Evolutionary conservation across 2,797 vertebrate genomes (phyloP), one percentile per base, ranked within the genome.

Genomic region (Chanos chanos): DNA sequence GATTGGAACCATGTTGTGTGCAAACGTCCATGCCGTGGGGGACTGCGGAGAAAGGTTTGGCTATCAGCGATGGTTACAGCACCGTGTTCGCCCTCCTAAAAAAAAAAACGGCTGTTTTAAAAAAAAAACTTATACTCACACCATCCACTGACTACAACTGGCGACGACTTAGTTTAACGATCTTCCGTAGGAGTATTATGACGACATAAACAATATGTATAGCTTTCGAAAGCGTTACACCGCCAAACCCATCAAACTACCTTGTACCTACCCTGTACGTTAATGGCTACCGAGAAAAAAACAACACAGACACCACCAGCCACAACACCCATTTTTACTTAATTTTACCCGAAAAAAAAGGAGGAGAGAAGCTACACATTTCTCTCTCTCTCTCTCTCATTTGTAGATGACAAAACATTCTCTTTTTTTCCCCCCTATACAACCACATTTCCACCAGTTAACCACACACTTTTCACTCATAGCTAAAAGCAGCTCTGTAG

Each of bases 401-500:
- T 57, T 54, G 50, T 60, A 47, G 21, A 33, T 49, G 31, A 56
- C 33, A 40, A 68, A 66, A 58, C 64, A 64, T 65, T 58, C 36
- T 31, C 41, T 37, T 33, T 55, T 60, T 27, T 64, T 60, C 64
- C 40, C 67, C 66, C 28, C 70, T 34, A 31, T 61, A 47, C 30
- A 49, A 71, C 31, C 68, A 65, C 57, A 62, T 64, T 41, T 70
- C 62, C 56, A 72, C 48, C 62, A 66, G 55, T 41, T 22, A 41
- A 70, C 55, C 70, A 69, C 53, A 77, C 56, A 66, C 84, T 86
- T 65, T 83, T 76, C 87, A 81, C 80, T 87, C 81, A 87, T 81
- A 79, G 70, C 83, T 83, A 87, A 86, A 89, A 86, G 80, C 86
- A 84, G 81, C 81, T 84, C 86, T 86, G 82, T 82, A 86, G 66